Base-by-base conservation (phyloP, 1,140 invertebrate species). In the Drosophila trapezifrons region DNA sequence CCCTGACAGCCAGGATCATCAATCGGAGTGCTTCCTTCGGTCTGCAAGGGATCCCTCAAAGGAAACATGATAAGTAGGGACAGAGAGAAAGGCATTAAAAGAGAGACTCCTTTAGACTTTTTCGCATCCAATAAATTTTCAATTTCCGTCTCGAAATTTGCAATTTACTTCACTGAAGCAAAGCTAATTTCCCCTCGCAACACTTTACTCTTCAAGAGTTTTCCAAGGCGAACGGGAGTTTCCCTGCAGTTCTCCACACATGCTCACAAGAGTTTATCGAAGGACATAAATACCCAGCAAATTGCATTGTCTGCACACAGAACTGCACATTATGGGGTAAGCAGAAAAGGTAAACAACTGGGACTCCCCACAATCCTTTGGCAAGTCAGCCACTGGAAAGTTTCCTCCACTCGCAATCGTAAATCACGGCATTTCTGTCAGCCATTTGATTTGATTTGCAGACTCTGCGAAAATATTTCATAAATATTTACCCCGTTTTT, bases 51-150 rank as follows among this genome's bases (percentile, higher is more conserved):
- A 66, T 49, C 42, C 17, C 43, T 49, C 20, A 38, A 27, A 38
- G 17, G 6, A 29, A 47, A 25, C 4, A 12, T 15, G n/a, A 15
- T 25, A 42, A 32, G 58, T 40, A 18, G 13, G 46, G 42, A 9
- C 29, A 43, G 12, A 37, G 12, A 15, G 15, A 37, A 25, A 17
- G 12, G 9, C n/a, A n/a, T n/a, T n/a, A n/a, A n/a, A n/a, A n/a
- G n/a, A n/a, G n/a, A n/a, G n/a, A n/a, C n/a, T n/a, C n/a, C n/a
- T n/a, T n/a, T n/a, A n/a, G n/a, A n/a, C 73, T 73, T 73, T 69
- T 81, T 80, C 52, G 56, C 63, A 40, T 45, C 58, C 79, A 69
- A 81, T 81, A 81, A 81, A 81, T 81, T 81, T 81, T 81, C 63
- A 81, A 77, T 81, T 81, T 81, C 75, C 62, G 57, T 59, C 57